phyloP scores from a whole-genome alignment of 1,140 invertebrate species.

The Lordiphosa collinella region DNA sequence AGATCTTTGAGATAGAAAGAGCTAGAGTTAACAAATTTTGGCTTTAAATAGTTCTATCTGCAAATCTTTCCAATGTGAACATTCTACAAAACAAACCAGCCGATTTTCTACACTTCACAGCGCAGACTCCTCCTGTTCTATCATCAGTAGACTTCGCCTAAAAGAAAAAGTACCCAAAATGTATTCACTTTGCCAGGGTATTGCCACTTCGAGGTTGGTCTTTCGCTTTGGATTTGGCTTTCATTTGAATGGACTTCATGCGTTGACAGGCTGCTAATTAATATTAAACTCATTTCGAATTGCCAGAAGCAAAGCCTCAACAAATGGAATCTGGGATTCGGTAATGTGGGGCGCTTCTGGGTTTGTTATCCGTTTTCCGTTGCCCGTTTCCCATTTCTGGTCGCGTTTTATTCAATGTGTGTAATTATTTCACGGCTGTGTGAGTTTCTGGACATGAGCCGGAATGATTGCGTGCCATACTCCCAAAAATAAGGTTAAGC shows the following conservation, averaged over 20 bases:
- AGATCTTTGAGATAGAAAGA: too few relatives aligned
- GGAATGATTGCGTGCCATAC: constrained; percentile 8
- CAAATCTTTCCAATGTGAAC: too few relatives aligned
- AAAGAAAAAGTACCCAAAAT: too few relatives aligned
- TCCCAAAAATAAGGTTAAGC: constrained; percentile 20
- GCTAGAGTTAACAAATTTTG: too few relatives aligned
- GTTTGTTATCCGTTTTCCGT: neutral
- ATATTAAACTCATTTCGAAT: constrained; percentile 73
- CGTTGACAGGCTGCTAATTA: constrained; percentile 63
- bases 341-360: neutral
- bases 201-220: too few relatives aligned
- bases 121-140: too few relatives aligned
- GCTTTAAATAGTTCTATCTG: too few relatives aligned
- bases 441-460: constrained; percentile 18
- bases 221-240: neutral
- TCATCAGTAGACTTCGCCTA: too few relatives aligned
- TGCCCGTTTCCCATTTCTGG: constrained; percentile 35
- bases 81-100: too few relatives aligned
- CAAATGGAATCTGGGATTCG: neutral
- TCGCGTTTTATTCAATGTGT: constrained; percentile 68
- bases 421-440: constrained; percentile 64
- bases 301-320: constrained; percentile 41
- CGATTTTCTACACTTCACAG: too few relatives aligned
- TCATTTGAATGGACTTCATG: constrained; percentile 6
- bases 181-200: neutral